Percentiles rank a stretch among this genome's conserved stretches.
Evolutionary conservation across 2,888 invertebrate genomes (phyloP).

Genomic region (Axea sp.): DNA sequence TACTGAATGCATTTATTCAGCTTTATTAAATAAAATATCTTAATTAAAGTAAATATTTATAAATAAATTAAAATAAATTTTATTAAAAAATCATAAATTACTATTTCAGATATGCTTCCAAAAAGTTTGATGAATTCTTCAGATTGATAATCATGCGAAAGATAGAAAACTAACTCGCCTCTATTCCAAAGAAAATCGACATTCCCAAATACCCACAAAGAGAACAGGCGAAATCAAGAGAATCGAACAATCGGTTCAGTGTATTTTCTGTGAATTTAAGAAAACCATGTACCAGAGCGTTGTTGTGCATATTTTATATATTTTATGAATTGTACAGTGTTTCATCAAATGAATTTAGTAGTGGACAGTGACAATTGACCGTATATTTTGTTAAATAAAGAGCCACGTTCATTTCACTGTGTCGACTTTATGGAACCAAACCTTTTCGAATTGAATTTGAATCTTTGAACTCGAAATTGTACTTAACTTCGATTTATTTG

Average conservation of each 20-base stretch:
- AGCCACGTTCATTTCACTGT: conserved; percentile 53
- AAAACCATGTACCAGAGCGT: conserved; percentile 54
- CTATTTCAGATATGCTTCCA: conserved; percentile 44
- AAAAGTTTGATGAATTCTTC: conserved; percentile 37
- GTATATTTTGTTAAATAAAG: conserved; percentile 58
- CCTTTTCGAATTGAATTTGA: background rate
- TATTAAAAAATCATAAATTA: no score
- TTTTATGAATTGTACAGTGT: conserved; percentile 62
- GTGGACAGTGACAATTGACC: conserved; percentile 52
- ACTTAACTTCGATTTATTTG: no score
- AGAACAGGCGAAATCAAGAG: background rate
- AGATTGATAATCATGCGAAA: conserved; percentile 18
- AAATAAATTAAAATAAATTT: no score
- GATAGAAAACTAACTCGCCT: conserved; percentile 6
- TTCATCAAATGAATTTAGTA: conserved; percentile 58
- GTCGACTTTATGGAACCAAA: conserved; percentile 48
- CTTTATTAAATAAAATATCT: no score
- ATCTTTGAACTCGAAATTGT: no score
- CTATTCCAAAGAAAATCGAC: conserved; percentile 19
- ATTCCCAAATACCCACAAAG: conserved; percentile 22
- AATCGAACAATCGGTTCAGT: conserved; percentile 16
- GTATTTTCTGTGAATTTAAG: conserved; percentile 41
- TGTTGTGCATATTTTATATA: conserved; percentile 61
- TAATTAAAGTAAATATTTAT: no score
- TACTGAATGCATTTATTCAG: no score